Percentiles rank a stretch among this genome's conserved stretches.
phyloP scores from a whole-genome alignment of 2,113 vertebrate species.

The Himantopus leucocephalus region DNA sequence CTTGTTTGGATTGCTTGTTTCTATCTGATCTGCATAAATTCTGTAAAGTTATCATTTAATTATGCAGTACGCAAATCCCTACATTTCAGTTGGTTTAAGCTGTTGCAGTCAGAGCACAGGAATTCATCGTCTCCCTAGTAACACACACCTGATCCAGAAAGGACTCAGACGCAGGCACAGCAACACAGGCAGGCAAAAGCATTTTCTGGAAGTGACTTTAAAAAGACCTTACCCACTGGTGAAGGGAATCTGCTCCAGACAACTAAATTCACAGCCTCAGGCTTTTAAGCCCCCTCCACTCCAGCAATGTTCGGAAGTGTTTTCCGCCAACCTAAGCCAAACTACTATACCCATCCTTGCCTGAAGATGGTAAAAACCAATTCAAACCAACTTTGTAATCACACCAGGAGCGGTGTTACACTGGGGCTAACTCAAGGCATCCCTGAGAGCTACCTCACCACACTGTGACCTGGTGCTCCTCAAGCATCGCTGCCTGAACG shows the following conservation, averaged over 20 bases:
- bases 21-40: neutral
- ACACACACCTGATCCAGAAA: constrained; percentile 1
- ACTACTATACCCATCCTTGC: neutral
- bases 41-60: neutral
- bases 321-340: neutral
- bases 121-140: neutral
- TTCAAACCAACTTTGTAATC: neutral
- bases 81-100: neutral
- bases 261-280: neutral
- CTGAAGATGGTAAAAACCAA: neutral
- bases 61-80: neutral
- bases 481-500: neutral
- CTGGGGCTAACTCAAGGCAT: neutral
- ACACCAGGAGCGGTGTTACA: accelerated
- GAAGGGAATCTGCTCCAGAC: neutral
- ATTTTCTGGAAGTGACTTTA: constrained; percentile 6
- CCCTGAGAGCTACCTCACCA: neutral
- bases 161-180: neutral
- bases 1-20: neutral
- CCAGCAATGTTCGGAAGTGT: neutral
- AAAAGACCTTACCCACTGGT: neutral
- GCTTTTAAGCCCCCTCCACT: neutral
- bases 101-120: neutral
- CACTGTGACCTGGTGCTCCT: neutral
- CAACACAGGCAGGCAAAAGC: neutral